Evolutionary conservation across 1,140 invertebrate species (phyloP), one percentile per base, ranked within the genome.

Genomic region (Drosophila ogumai): DNA sequence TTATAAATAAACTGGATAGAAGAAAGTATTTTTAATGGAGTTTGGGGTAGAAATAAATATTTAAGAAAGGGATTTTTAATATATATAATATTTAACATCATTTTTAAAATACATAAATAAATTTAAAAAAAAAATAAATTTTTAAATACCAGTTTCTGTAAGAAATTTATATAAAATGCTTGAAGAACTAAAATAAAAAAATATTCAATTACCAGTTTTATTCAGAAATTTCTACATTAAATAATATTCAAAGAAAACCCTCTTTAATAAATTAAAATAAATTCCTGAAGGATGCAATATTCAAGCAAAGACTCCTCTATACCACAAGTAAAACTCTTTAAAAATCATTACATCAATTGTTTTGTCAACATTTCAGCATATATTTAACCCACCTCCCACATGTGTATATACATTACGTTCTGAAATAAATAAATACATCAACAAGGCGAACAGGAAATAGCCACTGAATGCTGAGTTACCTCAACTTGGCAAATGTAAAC

Each of bases 401-500:
- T 19, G 7, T 2, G 6, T 8, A 31, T 50, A 32, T 31, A 31
- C 47, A 50, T 32, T 54, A 38, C 50, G 13, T 19, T 54, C 7
- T 4, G 52, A 19, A 38, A n/a, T 55, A 55, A 38, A 59, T 63
- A 31, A 31, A 58, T 31, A 59, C 13, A 9, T n/a, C 25, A 25
- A 19, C 34, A 36, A 25, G 13, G 52, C 32, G 31, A n/a, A 13
- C 22, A 15, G 55, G 60, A 28, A 22, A 19, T 31, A 15, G 60
- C 25, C 25, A 59, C 38, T 13, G 25, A 15, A 19, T 28, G 55
- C 17, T 0, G 22, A 61, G 28, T 61, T 43, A 43, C 55, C 55
- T 61, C 31, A 65, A 36, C 31, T 61, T 61, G 19, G 19, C 34
- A 46, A 67, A 17, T 36, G 19, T 28, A 72, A 58, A 19, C 17